A percentile compares a stretch with the other conserved stretches of the same genome.
These are phyloP conservation scores for Tamandua tetradactyla DNA, from an alignment of 2,797 vertebrate species.

Conservation along the genomic window DNA sequence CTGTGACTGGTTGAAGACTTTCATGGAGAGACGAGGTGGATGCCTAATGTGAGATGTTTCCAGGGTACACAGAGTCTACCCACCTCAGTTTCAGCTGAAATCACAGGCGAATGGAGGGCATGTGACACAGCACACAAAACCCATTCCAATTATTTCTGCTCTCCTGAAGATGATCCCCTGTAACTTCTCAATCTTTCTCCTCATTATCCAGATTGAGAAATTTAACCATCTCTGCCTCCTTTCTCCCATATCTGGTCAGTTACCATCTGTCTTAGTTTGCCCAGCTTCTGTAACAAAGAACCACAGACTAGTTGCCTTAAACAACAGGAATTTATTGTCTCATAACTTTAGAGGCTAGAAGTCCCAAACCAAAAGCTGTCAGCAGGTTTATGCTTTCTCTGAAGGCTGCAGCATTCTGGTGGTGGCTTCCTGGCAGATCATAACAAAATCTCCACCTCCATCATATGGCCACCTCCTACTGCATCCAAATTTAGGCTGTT, in stretches of 20 bases:
- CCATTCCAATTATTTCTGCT: neutral
- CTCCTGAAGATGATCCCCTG: neutral
- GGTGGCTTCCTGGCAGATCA: too few species aligned
- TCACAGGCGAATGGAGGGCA: neutral
- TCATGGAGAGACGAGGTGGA: neutral
- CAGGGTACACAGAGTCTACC: neutral
- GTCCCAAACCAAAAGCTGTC: too few species aligned
- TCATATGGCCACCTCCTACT: too few species aligned
- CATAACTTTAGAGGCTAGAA: too few species aligned
- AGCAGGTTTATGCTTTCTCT: too few species aligned
- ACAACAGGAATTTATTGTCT: too few species aligned
- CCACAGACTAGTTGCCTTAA: too few species aligned
- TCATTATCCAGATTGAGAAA: neutral
- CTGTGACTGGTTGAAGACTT: neutral
- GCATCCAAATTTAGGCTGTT: too few species aligned
- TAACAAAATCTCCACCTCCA: too few species aligned
- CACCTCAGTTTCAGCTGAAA: neutral
- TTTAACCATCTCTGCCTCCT: neutral
- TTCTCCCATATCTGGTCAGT: neutral
- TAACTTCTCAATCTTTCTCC: neutral
- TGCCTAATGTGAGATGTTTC: neutral
- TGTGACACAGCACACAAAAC: fast-evolving
- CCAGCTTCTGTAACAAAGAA: too few species aligned
- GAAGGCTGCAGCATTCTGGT: too few species aligned
- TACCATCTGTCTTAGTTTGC: neutral